phyloP scores from a whole-genome alignment of 2,888 invertebrate species.

The Endotricha flammealis region DNA sequence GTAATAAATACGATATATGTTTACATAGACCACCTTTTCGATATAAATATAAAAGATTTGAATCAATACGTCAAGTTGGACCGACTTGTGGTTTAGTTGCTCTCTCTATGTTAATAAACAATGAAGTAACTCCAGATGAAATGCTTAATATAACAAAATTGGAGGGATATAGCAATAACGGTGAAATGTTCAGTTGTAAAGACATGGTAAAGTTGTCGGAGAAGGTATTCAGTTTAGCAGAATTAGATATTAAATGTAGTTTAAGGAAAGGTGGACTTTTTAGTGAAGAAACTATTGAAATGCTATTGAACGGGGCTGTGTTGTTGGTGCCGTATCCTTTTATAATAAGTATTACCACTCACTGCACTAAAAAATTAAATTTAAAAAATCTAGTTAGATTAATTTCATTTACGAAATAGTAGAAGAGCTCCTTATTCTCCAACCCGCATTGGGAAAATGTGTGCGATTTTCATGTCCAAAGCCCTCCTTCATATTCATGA shows the following conservation, averaged over 20 bases:
- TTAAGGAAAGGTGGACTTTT: constrained; percentile 62
- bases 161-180: constrained; percentile 85
- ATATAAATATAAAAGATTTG: constrained; percentile 60
- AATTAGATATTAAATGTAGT: constrained; percentile 51
- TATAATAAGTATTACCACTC: constrained; percentile 18
- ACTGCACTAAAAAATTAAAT: too few species aligned
- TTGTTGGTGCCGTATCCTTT: constrained; percentile 82
- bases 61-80: constrained; percentile 72
- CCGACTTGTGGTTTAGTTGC: constrained; percentile 94
- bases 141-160: constrained; percentile 80
- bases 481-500: too few species aligned
- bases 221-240: constrained; percentile 70
- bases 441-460: too few species aligned
- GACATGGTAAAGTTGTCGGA: constrained; percentile 82
- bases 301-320: constrained; percentile 76
- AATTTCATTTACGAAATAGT: too few species aligned
- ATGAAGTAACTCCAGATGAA: constrained; percentile 73
- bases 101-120: constrained; percentile 85
- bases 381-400: too few species aligned
- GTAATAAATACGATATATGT: constrained; percentile 75
- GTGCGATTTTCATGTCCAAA: too few species aligned
- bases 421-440: too few species aligned
- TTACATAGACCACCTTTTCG: constrained; percentile 64
- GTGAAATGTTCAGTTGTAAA: constrained; percentile 92
- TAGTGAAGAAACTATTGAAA: constrained; percentile 66